Conservation (phyloP, 1,140 invertebrate species). For the Caenorhabditis brenneri region DNA sequence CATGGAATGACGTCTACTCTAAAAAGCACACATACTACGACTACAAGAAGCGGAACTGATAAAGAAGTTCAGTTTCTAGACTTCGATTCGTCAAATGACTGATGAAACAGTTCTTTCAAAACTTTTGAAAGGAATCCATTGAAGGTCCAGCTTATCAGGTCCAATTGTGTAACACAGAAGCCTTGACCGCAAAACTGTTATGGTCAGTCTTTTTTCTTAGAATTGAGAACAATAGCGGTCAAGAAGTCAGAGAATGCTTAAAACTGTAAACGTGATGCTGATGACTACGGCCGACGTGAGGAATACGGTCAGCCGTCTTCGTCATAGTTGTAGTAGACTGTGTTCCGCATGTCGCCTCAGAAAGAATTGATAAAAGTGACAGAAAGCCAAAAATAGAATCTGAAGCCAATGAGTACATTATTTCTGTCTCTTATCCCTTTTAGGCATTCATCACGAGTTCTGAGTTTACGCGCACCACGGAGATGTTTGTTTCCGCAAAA, state of each 20-base stretch:
- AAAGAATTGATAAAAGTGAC: neutral
- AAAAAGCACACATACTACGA: neutral
- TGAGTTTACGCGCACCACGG: slow-evolving; percentile 22
- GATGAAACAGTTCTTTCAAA: neutral
- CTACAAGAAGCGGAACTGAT: neutral
- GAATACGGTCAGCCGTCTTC: neutral
- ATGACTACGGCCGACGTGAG: neutral
- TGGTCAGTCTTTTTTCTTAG: neutral
- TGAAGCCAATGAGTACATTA: slow-evolving; percentile 1
- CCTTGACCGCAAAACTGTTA: slow-evolving; percentile 19
- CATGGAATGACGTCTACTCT: neutral
- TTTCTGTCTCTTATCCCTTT: neutral
- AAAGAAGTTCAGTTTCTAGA: neutral
- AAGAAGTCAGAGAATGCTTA: neutral
- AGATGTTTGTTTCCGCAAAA: neutral
- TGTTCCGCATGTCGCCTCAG: neutral
- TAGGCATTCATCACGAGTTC: neutral
- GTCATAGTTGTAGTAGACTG: neutral
- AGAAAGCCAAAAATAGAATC: neutral
- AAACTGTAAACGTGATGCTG: neutral
- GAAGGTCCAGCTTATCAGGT: neutral
- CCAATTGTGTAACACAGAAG: neutral
- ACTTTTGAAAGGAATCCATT: neutral
- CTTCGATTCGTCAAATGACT: neutral
- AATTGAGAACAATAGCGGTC: neutral